Base-by-base conservation (phyloP, 2,113 vertebrate species). In the Xiphorhynchus elegans region DNA sequence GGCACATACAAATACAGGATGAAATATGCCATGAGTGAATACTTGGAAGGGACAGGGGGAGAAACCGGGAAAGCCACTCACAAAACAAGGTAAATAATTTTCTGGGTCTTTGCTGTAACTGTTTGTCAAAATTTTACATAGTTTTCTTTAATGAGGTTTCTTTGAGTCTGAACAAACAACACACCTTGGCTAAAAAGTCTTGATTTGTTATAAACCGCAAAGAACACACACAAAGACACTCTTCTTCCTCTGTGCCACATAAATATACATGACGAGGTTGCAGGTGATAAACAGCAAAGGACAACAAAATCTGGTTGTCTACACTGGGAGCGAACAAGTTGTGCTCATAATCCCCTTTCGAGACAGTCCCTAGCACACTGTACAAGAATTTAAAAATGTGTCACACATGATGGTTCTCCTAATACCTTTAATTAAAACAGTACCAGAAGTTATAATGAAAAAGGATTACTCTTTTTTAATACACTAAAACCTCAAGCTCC, bases 381-480 rank as follows among this genome's bases (percentile, higher is more conserved):
- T 67, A 49, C 16, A 89, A 73, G 80, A 58, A 75, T 60, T 78
- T 84, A 10, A 81, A 90, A 95, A 87, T 44, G 82, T 81, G 81
- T 93, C 10, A n/a, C 75, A 67, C 78, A 29, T 59, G 84, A 84
- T 0, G 5, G n/a, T 90, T 85, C 85, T 88, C 40, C 78, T 95
- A 97, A 96, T 89, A 84, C 66, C 81, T 95, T 95, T 93, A 97
- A 95, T 97, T 95, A 97, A 96, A 96, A 84, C 88, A 93, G 80
- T 93, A 96, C 60, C 78, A 96, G 87, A 94, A 95, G 78, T 91
- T 76, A 78, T 76, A 93, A 96, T 80, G 84, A 96, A 96, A 97
- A 97, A n/a, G 78, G 87, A 92, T 95, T 96, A 89, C 21, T 75
- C 44, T 81, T 83, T 89, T 89, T 69, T 50, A 91, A 91, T 82